phyloP scores from a whole-genome alignment of 2,797 vertebrate genomes.

The Gymnothorax javanicus region DNA sequence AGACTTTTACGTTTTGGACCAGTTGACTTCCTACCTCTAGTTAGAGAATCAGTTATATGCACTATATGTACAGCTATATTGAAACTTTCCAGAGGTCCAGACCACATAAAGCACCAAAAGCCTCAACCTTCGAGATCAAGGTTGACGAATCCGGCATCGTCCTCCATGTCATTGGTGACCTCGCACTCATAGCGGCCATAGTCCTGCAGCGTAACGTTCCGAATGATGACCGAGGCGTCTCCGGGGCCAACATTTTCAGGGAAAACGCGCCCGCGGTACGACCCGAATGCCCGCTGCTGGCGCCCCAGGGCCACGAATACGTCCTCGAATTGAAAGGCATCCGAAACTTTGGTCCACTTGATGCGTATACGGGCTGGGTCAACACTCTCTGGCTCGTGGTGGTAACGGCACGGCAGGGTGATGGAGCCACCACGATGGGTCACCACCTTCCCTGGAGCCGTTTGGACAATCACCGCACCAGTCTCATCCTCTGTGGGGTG shows the following conservation, averaged over 20 bases:
- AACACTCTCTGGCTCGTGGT: conserved; percentile 80
- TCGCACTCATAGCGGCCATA: conserved; percentile 95
- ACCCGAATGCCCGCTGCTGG: conserved; percentile 81
- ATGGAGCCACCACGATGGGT: conserved; percentile 92
- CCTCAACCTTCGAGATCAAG: conserved; percentile 87
- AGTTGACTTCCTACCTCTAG: too few relatives aligned
- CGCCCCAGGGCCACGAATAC: conserved; percentile 89
- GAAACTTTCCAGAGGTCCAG: neutral
- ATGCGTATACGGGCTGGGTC: conserved; percentile 84
- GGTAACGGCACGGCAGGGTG: conserved; percentile 91
- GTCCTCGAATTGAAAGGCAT: conserved; percentile 83
- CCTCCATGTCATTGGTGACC: conserved; percentile 93
- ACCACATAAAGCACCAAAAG: neutral
- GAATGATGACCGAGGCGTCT: conserved; percentile 89
- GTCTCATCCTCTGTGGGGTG: conserved; percentile 83
- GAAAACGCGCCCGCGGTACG: conserved; percentile 81
- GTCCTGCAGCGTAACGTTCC: conserved; percentile 90
- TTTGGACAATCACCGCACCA: conserved; percentile 90
- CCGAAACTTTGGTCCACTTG: conserved; percentile 94
- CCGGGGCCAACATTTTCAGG: conserved; percentile 80
- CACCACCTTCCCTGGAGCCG: conserved; percentile 90
- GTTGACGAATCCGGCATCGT: conserved; percentile 90
- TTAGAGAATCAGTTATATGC: neutral
- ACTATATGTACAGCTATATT: neutral
- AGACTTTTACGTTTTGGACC: too few relatives aligned